phyloP scores from a whole-genome alignment of 1,140 invertebrate species.

The Aplysia californica region DNA sequence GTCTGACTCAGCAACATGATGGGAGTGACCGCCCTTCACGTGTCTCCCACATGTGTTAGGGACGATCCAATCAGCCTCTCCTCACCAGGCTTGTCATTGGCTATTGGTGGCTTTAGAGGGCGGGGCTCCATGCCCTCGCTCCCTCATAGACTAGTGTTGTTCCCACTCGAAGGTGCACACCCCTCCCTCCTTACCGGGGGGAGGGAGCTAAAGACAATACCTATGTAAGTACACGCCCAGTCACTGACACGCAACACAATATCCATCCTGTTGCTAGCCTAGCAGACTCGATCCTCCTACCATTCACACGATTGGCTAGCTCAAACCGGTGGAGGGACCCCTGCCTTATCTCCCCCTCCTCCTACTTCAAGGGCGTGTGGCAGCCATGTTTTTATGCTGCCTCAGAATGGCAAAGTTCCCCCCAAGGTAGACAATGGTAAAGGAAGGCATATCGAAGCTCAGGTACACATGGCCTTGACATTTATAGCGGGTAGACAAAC shows the following conservation, averaged over 20 bases:
- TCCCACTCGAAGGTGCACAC: constrained; percentile 10
- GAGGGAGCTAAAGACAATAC: neutral
- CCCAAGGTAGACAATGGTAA: too few relatives aligned
- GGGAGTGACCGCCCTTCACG: neutral
- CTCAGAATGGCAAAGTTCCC: too few relatives aligned
- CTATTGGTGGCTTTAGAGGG: constrained; percentile 7
- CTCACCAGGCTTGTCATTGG: constrained; percentile 17
- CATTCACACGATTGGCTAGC: too few relatives aligned
- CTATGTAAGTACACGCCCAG: constrained; percentile 28
- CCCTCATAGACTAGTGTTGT: neutral
- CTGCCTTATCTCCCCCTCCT: too few relatives aligned
- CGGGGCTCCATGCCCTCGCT: neutral
- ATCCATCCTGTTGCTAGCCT: too few relatives aligned
- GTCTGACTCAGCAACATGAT: neutral
- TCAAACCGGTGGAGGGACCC: too few relatives aligned
- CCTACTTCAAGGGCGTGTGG: too few relatives aligned
- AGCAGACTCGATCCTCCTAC: neutral
- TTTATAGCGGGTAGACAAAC: neutral
- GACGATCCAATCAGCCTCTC: constrained; percentile 9
- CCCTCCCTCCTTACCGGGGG: too few relatives aligned
- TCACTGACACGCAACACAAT: neutral
- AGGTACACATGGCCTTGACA: neutral
- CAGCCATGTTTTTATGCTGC: too few relatives aligned
- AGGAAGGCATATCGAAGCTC: too few relatives aligned
- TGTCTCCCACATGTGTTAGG: too few relatives aligned